A percentile compares a stretch with the other conserved stretches of the same genome.
Conservation (phyloP, 2,888 invertebrate genomes). For the Meiosimyza decipiens region DNA sequence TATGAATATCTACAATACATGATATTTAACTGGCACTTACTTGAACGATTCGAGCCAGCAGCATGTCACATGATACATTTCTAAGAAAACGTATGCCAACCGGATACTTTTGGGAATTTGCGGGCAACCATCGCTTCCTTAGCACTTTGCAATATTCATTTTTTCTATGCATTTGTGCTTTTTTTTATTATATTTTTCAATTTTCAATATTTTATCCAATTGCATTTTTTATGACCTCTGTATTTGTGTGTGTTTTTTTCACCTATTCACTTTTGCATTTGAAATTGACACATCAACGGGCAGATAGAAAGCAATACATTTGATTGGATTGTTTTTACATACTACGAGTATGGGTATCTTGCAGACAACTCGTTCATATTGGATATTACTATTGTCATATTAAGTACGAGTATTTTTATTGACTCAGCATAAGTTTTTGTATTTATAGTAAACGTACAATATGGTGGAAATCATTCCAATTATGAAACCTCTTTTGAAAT, state of each 20-base stretch:
- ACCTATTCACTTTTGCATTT: slow-evolving; percentile 31
- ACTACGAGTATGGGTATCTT: no score
- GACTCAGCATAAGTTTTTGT: no score
- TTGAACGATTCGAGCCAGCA: slow-evolving; percentile 9
- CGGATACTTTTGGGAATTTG: slow-evolving; percentile 43
- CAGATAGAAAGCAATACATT: slow-evolving; percentile 23
- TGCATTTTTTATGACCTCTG: slow-evolving; percentile 24
- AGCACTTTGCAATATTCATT: background rate
- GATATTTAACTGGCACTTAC: slow-evolving; percentile 23
- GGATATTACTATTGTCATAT: no score
- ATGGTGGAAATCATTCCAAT: no score
- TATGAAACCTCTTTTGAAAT: no score
- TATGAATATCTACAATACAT: slow-evolving; percentile 17
- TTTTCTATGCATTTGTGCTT: background rate
- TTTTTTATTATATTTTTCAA: slow-evolving; percentile 14
- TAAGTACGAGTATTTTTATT: no score
- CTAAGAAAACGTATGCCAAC: slow-evolving; percentile 26
- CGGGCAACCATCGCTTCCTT: slow-evolving; percentile 2
- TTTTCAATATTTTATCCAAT: slow-evolving; percentile 42
- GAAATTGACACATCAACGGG: slow-evolving; percentile 10
- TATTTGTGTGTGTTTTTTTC: slow-evolving; percentile 18
- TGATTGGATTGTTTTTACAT: slow-evolving; percentile 23
- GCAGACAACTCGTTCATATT: no score
- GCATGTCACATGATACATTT: slow-evolving; percentile 26
- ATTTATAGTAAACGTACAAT: no score